Percentiles rank a stretch among this genome's conserved stretches.
phyloP scores from a whole-genome alignment of 2,113 vertebrate genomes.

The Aplodontia rufa region DNA sequence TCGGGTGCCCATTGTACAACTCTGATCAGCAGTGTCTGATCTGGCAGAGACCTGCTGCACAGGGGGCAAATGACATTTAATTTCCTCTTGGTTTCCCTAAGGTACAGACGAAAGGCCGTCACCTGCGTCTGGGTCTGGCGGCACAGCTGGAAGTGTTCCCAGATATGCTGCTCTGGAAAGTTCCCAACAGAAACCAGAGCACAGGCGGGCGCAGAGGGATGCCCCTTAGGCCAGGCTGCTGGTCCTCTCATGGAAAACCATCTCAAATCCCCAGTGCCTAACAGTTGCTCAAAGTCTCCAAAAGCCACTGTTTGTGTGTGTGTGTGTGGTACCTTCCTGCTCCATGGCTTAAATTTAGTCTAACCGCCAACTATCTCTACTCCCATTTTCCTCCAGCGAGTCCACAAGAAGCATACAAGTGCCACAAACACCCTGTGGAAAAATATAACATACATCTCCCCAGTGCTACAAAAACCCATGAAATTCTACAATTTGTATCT shows the following conservation, averaged over 20 bases:
- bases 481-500: neutral
- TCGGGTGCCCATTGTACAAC: constrained; percentile 39
- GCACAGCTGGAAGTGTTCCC: constrained; percentile 75
- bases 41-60: constrained; percentile 73
- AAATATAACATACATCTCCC: neutral
- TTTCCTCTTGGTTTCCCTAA: constrained; percentile 77
- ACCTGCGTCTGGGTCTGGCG: constrained; percentile 78
- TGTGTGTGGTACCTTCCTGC: neutral
- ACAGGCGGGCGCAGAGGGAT: constrained; percentile 1
- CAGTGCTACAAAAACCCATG: neutral
- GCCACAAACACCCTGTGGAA: neutral
- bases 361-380: neutral
- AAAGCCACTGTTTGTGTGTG: neutral
- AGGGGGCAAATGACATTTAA: constrained; percentile 80
- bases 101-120: constrained; percentile 78
- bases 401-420: neutral
- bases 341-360: neutral
- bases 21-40: constrained; percentile 74
- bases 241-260: constrained; percentile 40
- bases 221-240: constrained; percentile 7
- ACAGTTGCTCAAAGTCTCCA: neutral
- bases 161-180: constrained; percentile 72
- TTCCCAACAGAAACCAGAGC: constrained; percentile 71
- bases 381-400: neutral
- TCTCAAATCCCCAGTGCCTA: constrained; percentile 38